These are phyloP conservation scores for Eugnorisma glareosa DNA, from an alignment of 2,888 invertebrate genomes.

Conservation along the genomic window DNA sequence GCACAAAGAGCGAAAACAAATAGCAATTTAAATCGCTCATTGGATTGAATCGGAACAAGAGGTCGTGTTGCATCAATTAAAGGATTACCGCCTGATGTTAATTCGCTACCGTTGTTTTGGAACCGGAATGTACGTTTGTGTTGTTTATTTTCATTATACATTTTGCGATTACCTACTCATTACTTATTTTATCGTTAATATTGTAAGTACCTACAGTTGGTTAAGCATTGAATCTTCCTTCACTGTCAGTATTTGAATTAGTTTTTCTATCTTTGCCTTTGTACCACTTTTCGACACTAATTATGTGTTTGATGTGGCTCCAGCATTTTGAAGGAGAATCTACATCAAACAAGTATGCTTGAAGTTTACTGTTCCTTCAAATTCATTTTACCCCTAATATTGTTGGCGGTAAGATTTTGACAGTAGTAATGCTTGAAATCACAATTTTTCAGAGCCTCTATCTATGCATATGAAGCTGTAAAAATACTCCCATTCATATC, in stretches of 20 bases:
- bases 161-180: not conserved
- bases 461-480: not conserved
- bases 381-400: not conserved
- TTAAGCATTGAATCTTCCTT: not conserved
- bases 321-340: not conserved
- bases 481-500: not conserved
- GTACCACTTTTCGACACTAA: not conserved
- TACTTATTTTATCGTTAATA: not conserved
- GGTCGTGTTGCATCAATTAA: constrained; percentile 76
- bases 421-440: not conserved
- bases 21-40: constrained; percentile 63
- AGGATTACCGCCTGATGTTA: constrained; percentile 71
- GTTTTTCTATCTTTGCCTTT: not conserved
- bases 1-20: constrained; percentile 54
- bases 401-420: too few species aligned
- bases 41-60: constrained; percentile 64
- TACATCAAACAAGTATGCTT: not conserved
- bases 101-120: constrained; percentile 61
- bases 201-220: not conserved
- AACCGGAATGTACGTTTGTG: constrained; percentile 36
- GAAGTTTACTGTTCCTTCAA: not conserved
- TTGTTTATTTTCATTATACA: constrained; percentile 42
- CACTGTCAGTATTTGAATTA: not conserved
- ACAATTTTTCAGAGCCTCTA: not conserved
- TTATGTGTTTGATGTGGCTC: not conserved